phyloP scores from a whole-genome alignment of 2,888 invertebrate genomes.

The Coleophora deauratella region DNA sequence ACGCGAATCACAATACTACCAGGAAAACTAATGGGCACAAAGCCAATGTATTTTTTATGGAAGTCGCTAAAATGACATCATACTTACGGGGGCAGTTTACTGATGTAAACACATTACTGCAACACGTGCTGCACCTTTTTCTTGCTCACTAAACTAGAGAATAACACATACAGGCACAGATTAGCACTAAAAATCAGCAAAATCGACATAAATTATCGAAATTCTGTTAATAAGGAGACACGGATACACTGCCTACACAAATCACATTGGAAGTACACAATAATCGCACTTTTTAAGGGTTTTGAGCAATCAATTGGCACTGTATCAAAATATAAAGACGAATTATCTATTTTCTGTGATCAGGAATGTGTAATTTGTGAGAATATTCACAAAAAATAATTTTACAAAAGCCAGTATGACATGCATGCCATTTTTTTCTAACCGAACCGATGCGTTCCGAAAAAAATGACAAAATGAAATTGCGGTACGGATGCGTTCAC shows the following conservation, averaged over 20 bases:
- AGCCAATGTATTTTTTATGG: constrained; percentile 69
- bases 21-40: constrained; percentile 71
- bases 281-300: constrained; percentile 24
- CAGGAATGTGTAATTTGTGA: constrained; percentile 30
- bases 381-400: constrained; percentile 44
- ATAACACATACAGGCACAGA: constrained; percentile 25
- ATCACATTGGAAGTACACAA: constrained; percentile 33
- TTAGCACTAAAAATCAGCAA: constrained; percentile 26
- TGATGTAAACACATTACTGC: constrained; percentile 70
- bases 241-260: constrained; percentile 58
- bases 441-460: constrained; percentile 55
- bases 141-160: constrained; percentile 25
- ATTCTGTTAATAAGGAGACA: constrained; percentile 48
- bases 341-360: constrained; percentile 20
- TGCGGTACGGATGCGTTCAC: constrained; percentile 37
- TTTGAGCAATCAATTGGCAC: constrained; percentile 35
- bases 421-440: constrained; percentile 65
- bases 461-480: constrained; percentile 23
- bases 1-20: constrained; percentile 41
- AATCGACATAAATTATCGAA: constrained; percentile 34
- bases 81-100: constrained; percentile 64
- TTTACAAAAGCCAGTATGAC: constrained; percentile 57
- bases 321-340: constrained; percentile 19
- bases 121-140: constrained; percentile 34
- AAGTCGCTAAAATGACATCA: constrained; percentile 67